These are phyloP conservation scores for Platygyra sinensis DNA, from an alignment of 64 coral and sea anemone genomes.

Conservation along the genomic window DNA sequence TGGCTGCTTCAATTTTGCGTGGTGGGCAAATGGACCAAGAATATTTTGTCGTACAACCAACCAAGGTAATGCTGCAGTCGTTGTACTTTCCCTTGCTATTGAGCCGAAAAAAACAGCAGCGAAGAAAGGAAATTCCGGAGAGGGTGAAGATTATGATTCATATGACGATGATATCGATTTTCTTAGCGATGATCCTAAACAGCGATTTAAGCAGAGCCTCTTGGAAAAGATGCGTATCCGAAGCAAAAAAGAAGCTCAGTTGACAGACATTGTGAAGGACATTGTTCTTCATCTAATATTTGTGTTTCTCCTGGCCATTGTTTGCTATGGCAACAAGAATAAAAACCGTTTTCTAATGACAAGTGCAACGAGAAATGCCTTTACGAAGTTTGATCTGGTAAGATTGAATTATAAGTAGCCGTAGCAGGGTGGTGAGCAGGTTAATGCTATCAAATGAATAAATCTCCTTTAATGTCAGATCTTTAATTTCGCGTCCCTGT, in stretches of 20 bases:
- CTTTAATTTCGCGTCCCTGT: too few species aligned
- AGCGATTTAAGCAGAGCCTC: not conserved
- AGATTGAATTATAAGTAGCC: not conserved
- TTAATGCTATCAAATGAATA: too few species aligned
- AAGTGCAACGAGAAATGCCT: not conserved
- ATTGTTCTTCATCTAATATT: not conserved
- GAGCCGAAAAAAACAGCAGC: not conserved
- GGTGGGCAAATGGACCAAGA: slow-evolving; percentile 14
- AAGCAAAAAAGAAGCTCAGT: not conserved
- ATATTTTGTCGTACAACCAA: slow-evolving; percentile 34
- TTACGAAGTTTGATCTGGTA: not conserved
- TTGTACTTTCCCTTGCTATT: slow-evolving; percentile 19
- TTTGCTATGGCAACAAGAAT: not conserved
- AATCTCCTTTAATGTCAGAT: too few species aligned
- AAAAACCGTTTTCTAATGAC: not conserved
- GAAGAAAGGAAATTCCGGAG: not conserved
- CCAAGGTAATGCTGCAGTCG: slow-evolving; percentile 16
- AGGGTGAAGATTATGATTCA: not conserved
- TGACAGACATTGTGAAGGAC: not conserved
- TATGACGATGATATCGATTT: not conserved
- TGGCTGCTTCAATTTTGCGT: slow-evolving; percentile 34
- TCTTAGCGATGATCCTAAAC: not conserved
- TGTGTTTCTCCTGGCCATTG: not conserved
- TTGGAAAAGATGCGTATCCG: not conserved
- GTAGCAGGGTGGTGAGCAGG: too few species aligned